Percentiles rank a stretch among this genome's conserved stretches.
Conservation (phyloP, 1,140 invertebrate genomes). For the Cydia pomonella region DNA sequence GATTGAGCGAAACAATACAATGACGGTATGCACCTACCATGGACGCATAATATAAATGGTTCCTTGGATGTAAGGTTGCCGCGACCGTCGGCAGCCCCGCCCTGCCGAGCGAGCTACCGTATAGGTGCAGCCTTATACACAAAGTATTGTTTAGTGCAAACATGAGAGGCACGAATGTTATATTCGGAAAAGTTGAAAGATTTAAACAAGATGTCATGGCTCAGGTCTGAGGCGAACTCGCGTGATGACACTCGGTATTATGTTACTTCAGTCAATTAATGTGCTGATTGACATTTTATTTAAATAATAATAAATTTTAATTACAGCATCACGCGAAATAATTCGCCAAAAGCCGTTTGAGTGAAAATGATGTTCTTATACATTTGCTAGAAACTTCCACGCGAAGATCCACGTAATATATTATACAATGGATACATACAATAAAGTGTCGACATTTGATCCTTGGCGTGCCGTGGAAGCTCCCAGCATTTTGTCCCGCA, state of each 20-base stretch:
- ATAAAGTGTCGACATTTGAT: neutral
- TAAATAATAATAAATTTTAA: neutral
- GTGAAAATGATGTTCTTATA: neutral
- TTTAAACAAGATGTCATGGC: constrained; percentile 13
- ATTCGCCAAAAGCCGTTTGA: neutral
- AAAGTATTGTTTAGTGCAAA: constrained; percentile 39
- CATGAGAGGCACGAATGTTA: constrained; percentile 38
- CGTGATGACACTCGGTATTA: neutral
- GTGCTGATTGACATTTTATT: neutral
- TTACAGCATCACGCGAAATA: constrained; percentile 7
- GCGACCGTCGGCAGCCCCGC: neutral
- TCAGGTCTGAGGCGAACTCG: neutral
- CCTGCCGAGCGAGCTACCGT: neutral
- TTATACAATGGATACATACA: neutral
- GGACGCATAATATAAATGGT: neutral
- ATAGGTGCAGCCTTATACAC: neutral
- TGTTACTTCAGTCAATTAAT: neutral
- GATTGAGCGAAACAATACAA: neutral
- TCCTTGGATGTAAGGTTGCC: neutral
- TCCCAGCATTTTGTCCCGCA: too few relatives aligned
- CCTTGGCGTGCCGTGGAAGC: neutral
- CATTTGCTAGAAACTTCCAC: neutral
- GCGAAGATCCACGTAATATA: neutral
- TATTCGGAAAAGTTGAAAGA: neutral
- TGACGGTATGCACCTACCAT: neutral